These are phyloP conservation scores for Pelecanus crispus DNA, from an alignment of 2,113 vertebrate genomes.

Conservation along the genomic window DNA sequence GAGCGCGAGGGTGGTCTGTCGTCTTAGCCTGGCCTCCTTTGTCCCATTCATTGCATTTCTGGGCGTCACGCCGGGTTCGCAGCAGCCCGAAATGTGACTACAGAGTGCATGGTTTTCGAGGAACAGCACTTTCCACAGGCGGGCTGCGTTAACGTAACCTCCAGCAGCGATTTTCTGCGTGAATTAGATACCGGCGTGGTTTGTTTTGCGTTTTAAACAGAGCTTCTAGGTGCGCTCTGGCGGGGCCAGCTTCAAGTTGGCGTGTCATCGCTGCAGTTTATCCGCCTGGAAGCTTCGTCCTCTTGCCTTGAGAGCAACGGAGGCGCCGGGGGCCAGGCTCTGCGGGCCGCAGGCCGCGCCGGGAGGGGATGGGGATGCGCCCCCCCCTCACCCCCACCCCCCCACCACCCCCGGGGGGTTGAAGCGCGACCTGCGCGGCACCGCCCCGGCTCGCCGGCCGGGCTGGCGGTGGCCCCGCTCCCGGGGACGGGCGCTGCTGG, in stretches of 20 bases:
- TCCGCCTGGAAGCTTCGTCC: background rate
- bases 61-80: background rate
- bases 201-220: background rate
- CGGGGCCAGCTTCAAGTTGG: background rate
- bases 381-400: too few relatives aligned
- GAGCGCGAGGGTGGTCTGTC: rapidly evolving
- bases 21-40: background rate
- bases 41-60: background rate
- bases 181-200: background rate
- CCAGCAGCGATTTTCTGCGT: background rate
- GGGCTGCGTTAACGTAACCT: background rate
- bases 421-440: too few relatives aligned
- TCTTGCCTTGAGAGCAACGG: too few relatives aligned
- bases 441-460: too few relatives aligned
- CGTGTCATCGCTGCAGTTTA: background rate
- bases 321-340: too few relatives aligned
- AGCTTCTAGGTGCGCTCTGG: background rate
- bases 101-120: background rate
- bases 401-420: too few relatives aligned
- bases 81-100: background rate
- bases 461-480: background rate
- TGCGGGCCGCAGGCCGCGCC: too few relatives aligned
- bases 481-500: background rate
- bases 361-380: too few relatives aligned
- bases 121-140: background rate